Base-by-base conservation (phyloP, 2,888 invertebrate species). In the Zaprionus obscuricornis region DNA sequence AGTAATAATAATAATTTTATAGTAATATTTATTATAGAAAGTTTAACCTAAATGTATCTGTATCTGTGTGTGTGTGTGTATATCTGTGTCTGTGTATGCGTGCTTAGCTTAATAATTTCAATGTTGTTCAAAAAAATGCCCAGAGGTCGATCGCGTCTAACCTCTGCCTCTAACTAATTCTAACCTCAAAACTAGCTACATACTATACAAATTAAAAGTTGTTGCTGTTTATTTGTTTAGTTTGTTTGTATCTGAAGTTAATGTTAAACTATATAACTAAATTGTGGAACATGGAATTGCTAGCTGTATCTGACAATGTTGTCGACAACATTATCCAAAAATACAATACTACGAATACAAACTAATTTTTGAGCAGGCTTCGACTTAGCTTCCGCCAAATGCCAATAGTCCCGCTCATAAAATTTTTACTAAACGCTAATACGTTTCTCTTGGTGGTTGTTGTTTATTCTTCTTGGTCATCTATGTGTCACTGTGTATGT, bases 251-350 rank as follows among this genome's bases (percentile, higher is more conserved):
- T 49, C 43, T 36, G 11, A n/a, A n/a, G n/a, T n/a, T n/a, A n/a
- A n/a, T n/a, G n/a, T n/a, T n/a, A 24, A 49, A 36, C 43, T 54
- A 66, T n/a, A 42, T 26, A 62, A 66, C 79, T 75, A 66, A 66
- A 68, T 66, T 81, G 84, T 85, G 84, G 81, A 85, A 82, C 81
- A 82, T 82, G 81, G 81, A 82, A 82, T 85, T 82, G 85, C 81
- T 82, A 82, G 81, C 81, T 82, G 81, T 82, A 82, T 85, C 71
- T 70, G 62, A 29, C 11, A 59, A 58, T 58, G 66, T 66, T 66
- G 65, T 69, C 54, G 50, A 74, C 70, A 71, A 71, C 71, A 71
- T 68, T 69, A 72, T 66, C 60, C 69, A 72, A 66, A 31, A 31
- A 69, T 66, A 69, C 62, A 71, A 69, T 72, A 72, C 66, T 71